Conservation (phyloP, 2,113 vertebrate genomes). For the Chauna torquata region DNA sequence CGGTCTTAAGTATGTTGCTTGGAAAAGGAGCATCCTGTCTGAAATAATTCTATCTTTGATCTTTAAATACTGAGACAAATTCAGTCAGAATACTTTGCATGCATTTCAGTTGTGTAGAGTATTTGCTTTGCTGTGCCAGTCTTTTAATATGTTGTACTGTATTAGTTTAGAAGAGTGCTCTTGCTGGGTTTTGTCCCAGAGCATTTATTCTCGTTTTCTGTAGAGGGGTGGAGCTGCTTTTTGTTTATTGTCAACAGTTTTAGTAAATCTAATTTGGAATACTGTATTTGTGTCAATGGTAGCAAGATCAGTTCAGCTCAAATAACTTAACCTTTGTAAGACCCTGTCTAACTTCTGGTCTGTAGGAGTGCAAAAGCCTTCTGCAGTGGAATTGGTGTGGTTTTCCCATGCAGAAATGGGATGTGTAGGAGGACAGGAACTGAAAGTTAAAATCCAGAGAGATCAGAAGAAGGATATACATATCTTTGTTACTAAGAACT, state of each 20-base stretch:
- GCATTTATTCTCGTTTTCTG: not conserved
- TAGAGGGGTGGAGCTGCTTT: not conserved
- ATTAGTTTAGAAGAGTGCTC: not conserved
- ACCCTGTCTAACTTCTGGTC: not conserved
- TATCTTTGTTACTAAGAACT: not conserved
- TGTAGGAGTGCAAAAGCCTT: slow-evolving; percentile 47
- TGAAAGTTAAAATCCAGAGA: slow-evolving; percentile 18
- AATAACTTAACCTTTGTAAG: not conserved
- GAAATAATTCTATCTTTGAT: slow-evolving; percentile 57
- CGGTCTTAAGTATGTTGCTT: slow-evolving; percentile 19
- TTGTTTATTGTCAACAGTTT: not conserved
- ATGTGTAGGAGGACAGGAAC: slow-evolving; percentile 50
- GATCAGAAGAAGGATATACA: slow-evolving; percentile 30
- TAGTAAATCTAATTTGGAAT: not conserved
- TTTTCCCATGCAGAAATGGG: slow-evolving; percentile 7
- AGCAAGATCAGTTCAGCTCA: not conserved
- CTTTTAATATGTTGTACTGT: not conserved
- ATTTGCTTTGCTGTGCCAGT: not conserved
- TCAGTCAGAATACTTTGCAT: not conserved
- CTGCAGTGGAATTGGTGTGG: not conserved
- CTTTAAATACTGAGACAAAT: slow-evolving; percentile 48
- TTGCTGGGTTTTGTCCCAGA: not conserved
- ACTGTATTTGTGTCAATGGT: not conserved
- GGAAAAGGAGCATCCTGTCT: slow-evolving; percentile 33
- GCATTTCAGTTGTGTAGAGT: not conserved